Conservation (phyloP, 2,888 invertebrate genomes). For the Sisyra terminalis region DNA sequence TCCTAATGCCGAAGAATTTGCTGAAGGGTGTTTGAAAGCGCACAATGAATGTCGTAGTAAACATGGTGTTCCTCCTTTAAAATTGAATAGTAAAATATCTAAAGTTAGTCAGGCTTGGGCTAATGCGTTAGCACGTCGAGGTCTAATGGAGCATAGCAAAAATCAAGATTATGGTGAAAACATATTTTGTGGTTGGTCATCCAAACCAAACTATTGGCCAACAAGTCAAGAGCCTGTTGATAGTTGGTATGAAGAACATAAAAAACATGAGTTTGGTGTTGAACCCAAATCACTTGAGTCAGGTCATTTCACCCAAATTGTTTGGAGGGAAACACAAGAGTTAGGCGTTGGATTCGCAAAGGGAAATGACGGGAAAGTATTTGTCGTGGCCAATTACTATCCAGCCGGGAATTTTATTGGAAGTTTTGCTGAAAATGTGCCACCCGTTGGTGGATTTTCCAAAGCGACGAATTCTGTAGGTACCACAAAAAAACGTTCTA, state of each 20-base stretch:
- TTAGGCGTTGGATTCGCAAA: constrained; percentile 61
- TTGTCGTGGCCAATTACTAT: constrained; percentile 78
- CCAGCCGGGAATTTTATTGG: constrained; percentile 78
- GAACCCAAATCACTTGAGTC: constrained; percentile 47
- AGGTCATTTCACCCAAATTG: constrained; percentile 59
- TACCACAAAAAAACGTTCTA: background rate
- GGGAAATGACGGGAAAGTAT: constrained; percentile 41
- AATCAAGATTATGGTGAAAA: constrained; percentile 45
- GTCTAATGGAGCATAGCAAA: constrained; percentile 36
- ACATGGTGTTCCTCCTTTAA: constrained; percentile 37
- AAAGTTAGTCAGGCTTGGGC: constrained; percentile 34
- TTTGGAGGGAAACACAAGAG: constrained; percentile 63
- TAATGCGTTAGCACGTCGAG: constrained; percentile 31
- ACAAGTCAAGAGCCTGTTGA: constrained; percentile 51
- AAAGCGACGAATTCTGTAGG: background rate
- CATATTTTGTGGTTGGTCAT: constrained; percentile 51
- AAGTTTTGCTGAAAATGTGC: constrained; percentile 54
- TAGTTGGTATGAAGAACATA: constrained; percentile 63
- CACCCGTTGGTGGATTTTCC: constrained; percentile 31
- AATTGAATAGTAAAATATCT: constrained; percentile 34
- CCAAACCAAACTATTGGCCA: constrained; percentile 44
- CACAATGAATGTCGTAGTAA: constrained; percentile 39
- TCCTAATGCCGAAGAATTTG: constrained; percentile 21
- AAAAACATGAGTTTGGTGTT: constrained; percentile 46
- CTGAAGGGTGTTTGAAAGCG: constrained; percentile 34